Percentiles rank a stretch among this genome's conserved stretches.
These are phyloP conservation scores for Sebastes schlegelii DNA, from an alignment of 2,113 vertebrate species.

Conservation along the genomic window DNA sequence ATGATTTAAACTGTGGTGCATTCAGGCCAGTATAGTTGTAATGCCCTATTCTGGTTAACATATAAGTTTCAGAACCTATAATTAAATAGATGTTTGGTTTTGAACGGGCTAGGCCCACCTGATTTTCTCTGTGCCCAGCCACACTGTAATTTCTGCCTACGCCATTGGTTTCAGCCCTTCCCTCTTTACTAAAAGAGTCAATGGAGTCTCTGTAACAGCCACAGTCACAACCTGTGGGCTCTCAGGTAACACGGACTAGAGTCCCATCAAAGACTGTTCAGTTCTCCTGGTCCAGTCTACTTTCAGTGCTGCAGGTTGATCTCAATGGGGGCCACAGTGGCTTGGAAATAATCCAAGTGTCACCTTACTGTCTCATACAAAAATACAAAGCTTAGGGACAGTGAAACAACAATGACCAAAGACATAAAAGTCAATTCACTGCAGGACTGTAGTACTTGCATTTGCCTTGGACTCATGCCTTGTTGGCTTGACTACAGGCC, in stretches of 20 bases:
- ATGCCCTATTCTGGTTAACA: no score
- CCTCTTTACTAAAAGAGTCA: conserved; percentile 53
- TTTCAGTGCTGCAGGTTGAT: conserved; percentile 48
- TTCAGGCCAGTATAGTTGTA: no score
- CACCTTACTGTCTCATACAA: conserved; percentile 27
- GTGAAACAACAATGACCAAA: conserved; percentile 25
- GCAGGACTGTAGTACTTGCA: no score
- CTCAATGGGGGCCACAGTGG: conserved; percentile 19
- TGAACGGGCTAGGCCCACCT: no score
- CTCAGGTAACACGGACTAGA: conserved; percentile 41
- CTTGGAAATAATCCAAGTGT: conserved; percentile 58
- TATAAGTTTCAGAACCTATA: no score
- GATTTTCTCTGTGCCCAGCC: no score
- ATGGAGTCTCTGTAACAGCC: conserved; percentile 39
- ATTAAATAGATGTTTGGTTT: no score
- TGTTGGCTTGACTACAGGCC: no score
- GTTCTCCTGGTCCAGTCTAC: conserved; percentile 26
- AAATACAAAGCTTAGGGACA: conserved; percentile 43
- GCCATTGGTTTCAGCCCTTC: conserved; percentile 27
- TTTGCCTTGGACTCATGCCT: no score
- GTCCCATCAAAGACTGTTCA: conserved; percentile 38
- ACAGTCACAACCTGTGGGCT: conserved; percentile 36
- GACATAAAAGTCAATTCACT: conserved; percentile 16
- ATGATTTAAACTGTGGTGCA: no score
- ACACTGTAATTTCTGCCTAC: no score